Conservation (phyloP, 2,888 invertebrate species). For the Latrodectus hesperus region DNA sequence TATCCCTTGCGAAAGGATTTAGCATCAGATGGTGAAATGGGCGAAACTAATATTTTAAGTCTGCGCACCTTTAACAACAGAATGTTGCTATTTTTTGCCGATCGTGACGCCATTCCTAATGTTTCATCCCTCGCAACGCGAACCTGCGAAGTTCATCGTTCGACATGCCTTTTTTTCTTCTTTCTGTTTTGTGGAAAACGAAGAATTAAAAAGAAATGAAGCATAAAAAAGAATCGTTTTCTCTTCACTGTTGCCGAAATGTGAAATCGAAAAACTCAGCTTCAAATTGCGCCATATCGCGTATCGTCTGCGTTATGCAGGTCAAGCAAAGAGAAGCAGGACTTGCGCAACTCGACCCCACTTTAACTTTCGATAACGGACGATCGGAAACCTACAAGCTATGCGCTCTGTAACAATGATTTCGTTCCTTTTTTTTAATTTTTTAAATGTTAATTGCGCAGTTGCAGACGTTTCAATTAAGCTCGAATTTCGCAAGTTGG, state of each 20-base stretch:
- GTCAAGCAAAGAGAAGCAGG: constrained; percentile 58
- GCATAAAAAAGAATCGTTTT: constrained; percentile 19
- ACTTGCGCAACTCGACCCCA: constrained; percentile 64
- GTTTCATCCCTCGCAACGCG: constrained; percentile 13
- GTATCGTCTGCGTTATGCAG: constrained; percentile 60
- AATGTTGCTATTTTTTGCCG: constrained; percentile 25
- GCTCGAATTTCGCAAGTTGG: constrained; percentile 44
- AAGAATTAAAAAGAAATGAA: constrained; percentile 22
- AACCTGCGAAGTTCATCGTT: constrained; percentile 52
- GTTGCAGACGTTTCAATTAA: constrained; percentile 58
- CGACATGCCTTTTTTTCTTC: neutral
- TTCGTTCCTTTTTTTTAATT: constrained; percentile 19
- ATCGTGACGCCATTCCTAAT: constrained; percentile 17
- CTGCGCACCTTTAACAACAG: neutral
- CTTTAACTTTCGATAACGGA: constrained; percentile 59
- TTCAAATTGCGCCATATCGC: constrained; percentile 38
- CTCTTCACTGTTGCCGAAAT: constrained; percentile 46
- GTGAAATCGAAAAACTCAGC: constrained; percentile 52
- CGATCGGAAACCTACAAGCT: constrained; percentile 54
- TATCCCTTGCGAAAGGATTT: neutral
- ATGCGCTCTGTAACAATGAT: constrained; percentile 53
- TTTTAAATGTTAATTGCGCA: constrained; percentile 66
- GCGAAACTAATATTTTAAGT: neutral
- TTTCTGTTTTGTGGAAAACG: neutral
- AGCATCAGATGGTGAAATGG: neutral